Percentiles rank a stretch among this genome's conserved stretches.
Conservation (phyloP, 2,797 vertebrate species). For the Momotus momota region DNA sequence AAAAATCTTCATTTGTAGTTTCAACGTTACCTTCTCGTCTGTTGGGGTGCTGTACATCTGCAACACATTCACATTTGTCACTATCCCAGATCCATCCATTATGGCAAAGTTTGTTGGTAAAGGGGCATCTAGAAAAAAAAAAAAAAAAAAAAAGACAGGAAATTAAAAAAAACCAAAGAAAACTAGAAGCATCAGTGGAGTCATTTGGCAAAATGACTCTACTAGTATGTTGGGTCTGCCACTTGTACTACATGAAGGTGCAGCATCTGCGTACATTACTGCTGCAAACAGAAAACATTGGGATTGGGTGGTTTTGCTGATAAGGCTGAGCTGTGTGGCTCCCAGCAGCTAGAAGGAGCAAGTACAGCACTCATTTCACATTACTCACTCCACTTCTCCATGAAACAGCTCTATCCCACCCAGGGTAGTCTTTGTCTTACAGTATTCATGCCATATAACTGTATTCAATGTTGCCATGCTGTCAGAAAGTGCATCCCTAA, state of each 20-base stretch:
- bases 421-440: neutral
- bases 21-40: constrained; percentile 76
- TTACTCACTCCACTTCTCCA: neutral
- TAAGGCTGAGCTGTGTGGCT: neutral
- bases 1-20: neutral
- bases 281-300: neutral
- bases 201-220: neutral
- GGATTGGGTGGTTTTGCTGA: neutral
- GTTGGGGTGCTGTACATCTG: constrained; percentile 75
- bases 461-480: neutral
- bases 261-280: neutral
- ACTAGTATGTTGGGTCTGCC: neutral
- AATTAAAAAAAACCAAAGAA: fast-evolving
- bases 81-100: constrained; percentile 92
- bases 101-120: constrained; percentile 87
- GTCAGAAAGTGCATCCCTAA: neutral
- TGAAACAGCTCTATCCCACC: neutral
- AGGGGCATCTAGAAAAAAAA: constrained; percentile 79
- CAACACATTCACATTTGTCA: constrained; percentile 88
- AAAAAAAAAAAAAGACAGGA: neutral
- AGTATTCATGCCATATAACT: neutral
- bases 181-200: neutral
- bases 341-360: neutral
- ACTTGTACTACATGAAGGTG: neutral
- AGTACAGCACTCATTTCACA: neutral